A percentile compares a stretch with the other conserved stretches of the same genome.
These are phyloP conservation scores for Eulithis prunata DNA, from an alignment of 2,888 invertebrate species.

Conservation along the genomic window DNA sequence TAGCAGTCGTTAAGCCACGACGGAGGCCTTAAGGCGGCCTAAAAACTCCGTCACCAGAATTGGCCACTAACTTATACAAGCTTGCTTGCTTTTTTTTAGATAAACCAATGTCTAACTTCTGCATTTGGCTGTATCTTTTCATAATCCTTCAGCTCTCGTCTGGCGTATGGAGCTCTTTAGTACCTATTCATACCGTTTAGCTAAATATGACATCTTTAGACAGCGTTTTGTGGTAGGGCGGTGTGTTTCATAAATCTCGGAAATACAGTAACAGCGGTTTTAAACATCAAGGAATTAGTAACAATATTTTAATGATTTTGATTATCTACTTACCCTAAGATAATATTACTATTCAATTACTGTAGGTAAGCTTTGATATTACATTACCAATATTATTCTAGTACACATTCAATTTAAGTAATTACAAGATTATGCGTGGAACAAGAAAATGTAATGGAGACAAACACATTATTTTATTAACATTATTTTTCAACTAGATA, in stretches of 20 bases:
- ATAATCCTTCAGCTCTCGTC: too few species aligned
- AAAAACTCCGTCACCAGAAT: too few species aligned
- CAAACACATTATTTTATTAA: neutral
- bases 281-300: conserved; percentile 45
- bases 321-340: conserved; percentile 25
- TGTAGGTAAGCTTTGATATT: conserved; percentile 20
- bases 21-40: too few species aligned
- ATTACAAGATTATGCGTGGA: neutral
- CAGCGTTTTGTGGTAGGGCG: conserved; percentile 8
- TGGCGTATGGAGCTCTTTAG: too few species aligned
- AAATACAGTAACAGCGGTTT: conserved; percentile 61
- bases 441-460: conserved; percentile 10
- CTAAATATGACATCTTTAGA: neutral
- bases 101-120: neutral
- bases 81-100: neutral
- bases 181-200: too few species aligned
- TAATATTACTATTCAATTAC: conserved; percentile 33
- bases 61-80: too few species aligned
- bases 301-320: conserved; percentile 37
- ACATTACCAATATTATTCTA: conserved; percentile 15
- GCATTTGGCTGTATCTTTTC: too few species aligned
- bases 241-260: conserved; percentile 53
- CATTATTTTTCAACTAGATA: conserved; percentile 8
- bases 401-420: conserved; percentile 11
- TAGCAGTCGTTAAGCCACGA: too few species aligned